Conservation (phyloP, 2,797 vertebrate species). For the Sylvilagus floridanus region DNA sequence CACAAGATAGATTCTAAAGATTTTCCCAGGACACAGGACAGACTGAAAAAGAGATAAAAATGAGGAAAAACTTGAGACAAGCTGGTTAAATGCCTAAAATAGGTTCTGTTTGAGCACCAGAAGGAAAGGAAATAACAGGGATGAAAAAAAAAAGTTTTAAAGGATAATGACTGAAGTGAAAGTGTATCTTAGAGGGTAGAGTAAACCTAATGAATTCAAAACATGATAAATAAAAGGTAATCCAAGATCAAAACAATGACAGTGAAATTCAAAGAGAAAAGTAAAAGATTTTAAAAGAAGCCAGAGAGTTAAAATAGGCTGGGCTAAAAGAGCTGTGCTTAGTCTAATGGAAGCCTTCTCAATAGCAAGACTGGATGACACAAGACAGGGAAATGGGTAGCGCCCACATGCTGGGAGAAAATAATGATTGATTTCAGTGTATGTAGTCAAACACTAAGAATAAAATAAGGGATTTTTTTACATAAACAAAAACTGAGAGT, state of each 20-base stretch:
- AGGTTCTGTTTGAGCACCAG: background rate
- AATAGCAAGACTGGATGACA: background rate
- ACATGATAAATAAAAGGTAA: background rate
- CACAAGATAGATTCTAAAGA: background rate
- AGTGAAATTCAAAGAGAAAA: slow-evolving; percentile 27
- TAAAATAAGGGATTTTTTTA: slow-evolving; percentile 37
- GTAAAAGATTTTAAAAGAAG: background rate
- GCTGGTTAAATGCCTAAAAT: background rate
- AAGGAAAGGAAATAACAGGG: background rate
- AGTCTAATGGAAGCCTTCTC: background rate
- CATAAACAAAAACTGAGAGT: slow-evolving; percentile 8
- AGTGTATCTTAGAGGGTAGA: background rate
- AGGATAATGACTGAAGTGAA: background rate
- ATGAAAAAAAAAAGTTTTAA: background rate
- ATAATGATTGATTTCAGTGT: background rate
- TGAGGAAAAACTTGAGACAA: background rate
- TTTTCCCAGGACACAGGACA: background rate
- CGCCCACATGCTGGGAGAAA: background rate
- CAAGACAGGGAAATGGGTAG: background rate
- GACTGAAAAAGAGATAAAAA: background rate
- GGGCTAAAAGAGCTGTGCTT: background rate
- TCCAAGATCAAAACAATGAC: background rate
- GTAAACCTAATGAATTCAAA: background rate
- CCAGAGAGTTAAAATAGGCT: background rate
- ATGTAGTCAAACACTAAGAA: background rate